These are phyloP conservation scores for Gibbula magus DNA, from an alignment of 2,888 invertebrate genomes.

Conservation along the genomic window DNA sequence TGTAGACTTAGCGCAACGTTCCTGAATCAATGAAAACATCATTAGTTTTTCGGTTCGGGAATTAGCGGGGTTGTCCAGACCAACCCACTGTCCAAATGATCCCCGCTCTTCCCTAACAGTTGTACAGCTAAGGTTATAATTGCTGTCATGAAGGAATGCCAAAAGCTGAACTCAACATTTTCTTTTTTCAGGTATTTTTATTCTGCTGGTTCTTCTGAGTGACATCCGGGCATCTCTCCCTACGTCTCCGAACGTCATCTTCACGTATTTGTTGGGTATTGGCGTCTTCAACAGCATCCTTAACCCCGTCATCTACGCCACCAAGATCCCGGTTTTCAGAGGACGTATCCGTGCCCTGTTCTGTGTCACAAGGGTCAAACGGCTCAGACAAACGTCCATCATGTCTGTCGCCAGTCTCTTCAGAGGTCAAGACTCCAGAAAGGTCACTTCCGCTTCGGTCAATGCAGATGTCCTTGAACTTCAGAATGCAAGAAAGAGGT, in stretches of 20 bases:
- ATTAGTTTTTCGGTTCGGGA: no score
- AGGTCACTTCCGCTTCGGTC: neutral
- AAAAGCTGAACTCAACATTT: no score
- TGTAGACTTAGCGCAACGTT: no score
- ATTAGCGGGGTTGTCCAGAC: no score
- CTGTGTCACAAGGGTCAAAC: constrained; percentile 10
- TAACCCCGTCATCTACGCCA: constrained; percentile 40
- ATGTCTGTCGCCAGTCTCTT: neutral
- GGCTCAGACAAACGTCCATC: neutral
- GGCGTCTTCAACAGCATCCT: constrained; percentile 38
- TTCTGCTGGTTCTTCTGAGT: constrained; percentile 25
- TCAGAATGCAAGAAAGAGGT: no score
- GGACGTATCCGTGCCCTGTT: neutral
- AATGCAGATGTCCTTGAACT: neutral
- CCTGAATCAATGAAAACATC: no score
- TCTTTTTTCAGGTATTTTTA: constrained; percentile 35
- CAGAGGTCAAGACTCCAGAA: neutral
- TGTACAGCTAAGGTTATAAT: no score
- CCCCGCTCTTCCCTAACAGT: no score
- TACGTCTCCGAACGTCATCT: constrained; percentile 37
- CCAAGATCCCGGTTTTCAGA: constrained; percentile 32
- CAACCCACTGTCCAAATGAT: no score
- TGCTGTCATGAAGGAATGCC: no score
- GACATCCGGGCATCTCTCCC: constrained; percentile 15
- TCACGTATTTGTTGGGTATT: constrained; percentile 36